Base-by-base conservation (phyloP, 2,888 invertebrate species). In the Drosophila nr. medialis region DNA sequence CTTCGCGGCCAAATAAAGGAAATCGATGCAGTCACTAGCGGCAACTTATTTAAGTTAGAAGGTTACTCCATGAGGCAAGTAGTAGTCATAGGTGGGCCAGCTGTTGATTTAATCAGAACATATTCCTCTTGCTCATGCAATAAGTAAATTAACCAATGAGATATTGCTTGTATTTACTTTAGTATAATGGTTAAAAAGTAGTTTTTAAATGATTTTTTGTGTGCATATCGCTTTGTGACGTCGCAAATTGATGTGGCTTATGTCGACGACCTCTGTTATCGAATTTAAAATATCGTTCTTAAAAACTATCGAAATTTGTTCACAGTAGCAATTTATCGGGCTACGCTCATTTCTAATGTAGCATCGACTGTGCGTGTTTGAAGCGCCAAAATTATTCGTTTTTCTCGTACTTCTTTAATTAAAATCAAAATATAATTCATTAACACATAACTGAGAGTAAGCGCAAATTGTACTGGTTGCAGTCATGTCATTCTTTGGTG, bases 401-500 rank as follows among this genome's bases (percentile, higher is more conserved):
- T 81, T 64, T 62, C 34, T 51, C 70, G 21, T 62, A 59, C 42
- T 40, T 64, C 24, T 70, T 69, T n/a, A 58, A 42, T 55, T 53
- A 49, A 53, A 55, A 15, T 21, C 21, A 5, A 21, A 21, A 24
- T 36, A 36, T 50, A 24, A 5, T 30, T 27, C 21, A 32, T 18
- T 38, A 54, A 24, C 13, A 30, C 51, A 34, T 18, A 42, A n/a
- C 11, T 36, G 27, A 32, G 8, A 67, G 56, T 32, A 45, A 51
- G 15, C 53, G 29, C 11, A 29, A 32, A 51, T 56, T n/a, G 51
- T 50, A 66, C 29, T 10, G 42, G 50, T 30, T 38, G 24, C 36
- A 59, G 30, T 38, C 55, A 93, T 93, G 93, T 92, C 93, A 59
- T 93, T 93, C 67, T 93, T 93, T 81, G 92, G 93, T 58, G 89